Evolutionary conservation across 2,888 invertebrate genomes (phyloP).

Genomic region (Brenthis ino): DNA sequence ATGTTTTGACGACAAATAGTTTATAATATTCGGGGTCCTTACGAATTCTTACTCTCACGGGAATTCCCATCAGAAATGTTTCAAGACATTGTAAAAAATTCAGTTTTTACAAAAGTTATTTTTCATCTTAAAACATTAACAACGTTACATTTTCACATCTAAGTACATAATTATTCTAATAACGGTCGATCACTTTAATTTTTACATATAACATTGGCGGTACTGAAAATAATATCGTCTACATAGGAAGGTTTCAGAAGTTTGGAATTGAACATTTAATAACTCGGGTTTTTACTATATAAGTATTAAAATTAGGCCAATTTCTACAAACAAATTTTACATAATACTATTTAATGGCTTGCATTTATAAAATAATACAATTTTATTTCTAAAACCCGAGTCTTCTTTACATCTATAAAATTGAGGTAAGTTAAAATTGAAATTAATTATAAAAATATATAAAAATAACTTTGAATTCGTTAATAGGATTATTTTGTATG

Average conservation of each 20-base stretch:
- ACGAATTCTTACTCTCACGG: slow-evolving; percentile 70
- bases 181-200: slow-evolving; percentile 76
- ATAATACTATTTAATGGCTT: neutral
- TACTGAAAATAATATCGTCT: slow-evolving; percentile 68
- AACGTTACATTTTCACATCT: slow-evolving; percentile 82
- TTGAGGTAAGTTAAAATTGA: slow-evolving; percentile 11
- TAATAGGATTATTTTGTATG: slow-evolving; percentile 4
- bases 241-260: slow-evolving; percentile 25
- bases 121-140: slow-evolving; percentile 84
- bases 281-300: slow-evolving; percentile 9
- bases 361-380: neutral
- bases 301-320: slow-evolving; percentile 16
- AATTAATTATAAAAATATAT: slow-evolving; percentile 20
- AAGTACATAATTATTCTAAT: slow-evolving; percentile 65
- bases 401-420: neutral
- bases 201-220: slow-evolving; percentile 66
- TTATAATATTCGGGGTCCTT: slow-evolving; percentile 81
- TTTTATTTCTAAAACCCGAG: neutral
- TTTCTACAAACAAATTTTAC: slow-evolving; percentile 2
- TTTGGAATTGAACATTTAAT: slow-evolving; percentile 5
- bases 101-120: slow-evolving; percentile 87
- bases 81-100: slow-evolving; percentile 87
- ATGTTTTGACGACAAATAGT: slow-evolving; percentile 83
- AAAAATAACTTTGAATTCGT: neutral
- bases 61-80: slow-evolving; percentile 82